Base-by-base conservation (phyloP, 2,888 invertebrate genomes). In the Drosophila recens region DNA sequence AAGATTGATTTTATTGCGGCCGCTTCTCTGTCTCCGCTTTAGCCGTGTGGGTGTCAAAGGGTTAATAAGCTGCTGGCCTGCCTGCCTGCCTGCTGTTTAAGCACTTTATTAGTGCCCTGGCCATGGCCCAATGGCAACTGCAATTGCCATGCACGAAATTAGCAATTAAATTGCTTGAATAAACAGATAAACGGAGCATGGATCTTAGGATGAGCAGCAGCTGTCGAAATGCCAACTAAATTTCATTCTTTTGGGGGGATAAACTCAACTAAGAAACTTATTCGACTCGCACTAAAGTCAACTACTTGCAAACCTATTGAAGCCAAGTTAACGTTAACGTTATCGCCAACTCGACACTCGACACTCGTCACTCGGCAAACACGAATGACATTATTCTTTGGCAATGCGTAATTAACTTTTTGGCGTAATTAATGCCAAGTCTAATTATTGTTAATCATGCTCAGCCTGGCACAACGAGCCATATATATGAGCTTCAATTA, bases 361-460 rank as follows among this genome's bases (percentile, higher is more conserved):
- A n/a, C 45, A 23, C 40, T 36, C 36, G 36, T 0, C 13, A 15
- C 40, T 45, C 46, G 42, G 54, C 46, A 52, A 65, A 67, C 69
- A 88, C 69, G 71, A 67, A 75, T 79, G 72, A 73, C 70, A 79
- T 79, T 75, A 71, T 76, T 71, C 76, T 71, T 76, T 76, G 67
- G 73, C 73, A 68, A 69, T 80, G 84, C 81, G 80, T 75, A 87
- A 90, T 90, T 91, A 91, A 91, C 91, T 91, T 91, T 87, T 90
- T 89, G 90, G 91, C 91, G 85, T 90, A 91, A 91, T 91, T 91
- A 91, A 91, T 91, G 90, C 90, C 91, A 82, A 90, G 79, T 88
- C 91, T 90, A 91, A 91, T 91, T 91, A 91, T 90, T 90, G 91
- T 91, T 91, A 90, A 91, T 91, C 91, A 90, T 82, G 90, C 89